Evolutionary conservation across 2,113 vertebrate genomes (phyloP), one percentile per base, ranked within the genome.

Genomic region (Lasiurus borealis): DNA sequence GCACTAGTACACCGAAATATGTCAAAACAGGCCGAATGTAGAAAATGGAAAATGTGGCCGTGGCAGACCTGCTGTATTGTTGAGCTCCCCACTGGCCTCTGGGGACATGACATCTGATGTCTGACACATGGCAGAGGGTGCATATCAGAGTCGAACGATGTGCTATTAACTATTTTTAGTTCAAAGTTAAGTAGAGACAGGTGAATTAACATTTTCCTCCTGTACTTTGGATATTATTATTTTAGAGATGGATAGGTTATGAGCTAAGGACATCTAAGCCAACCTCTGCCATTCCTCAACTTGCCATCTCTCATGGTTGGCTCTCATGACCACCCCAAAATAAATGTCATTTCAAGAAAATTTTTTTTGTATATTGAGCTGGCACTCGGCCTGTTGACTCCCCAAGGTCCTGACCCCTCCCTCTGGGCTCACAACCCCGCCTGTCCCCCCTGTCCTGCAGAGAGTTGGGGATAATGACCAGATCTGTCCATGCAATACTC

Each of bases 291-390:
- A 3, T 12, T 57, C 27, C 34, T 59, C 48, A 52, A 46, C 48
- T 62, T 54, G 71, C 73, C 31, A 25, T 13, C 29, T 54, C 16
- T 21, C 46, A 25, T 16, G 15, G 57, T 3, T 8, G 12, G 5
- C 85, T 21, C 34, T 85, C 12, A 31, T 34, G n/a, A 76, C 16
- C 40, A 71, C 29, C 23, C 15, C 36, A 40, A 52, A 66, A 31
- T n/a, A 62, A 21, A n/a, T 52, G 44, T 68, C 64, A 34, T 31
- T 83, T 76, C 52, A 73, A 88, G 59, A 91, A 88, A 91, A 86
- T 34, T 46, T 3, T 59, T 75, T 87, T 87, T 80, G 10, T 14
- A n/a, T 64, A 71, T 46, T 82, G 68, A 75, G 29, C 31, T 76
- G 78, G 23, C 6, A 69, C 36, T 59, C 82, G 12, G 29, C 62